A percentile compares a stretch with the other conserved stretches of the same genome.
phyloP scores from a whole-genome alignment of 2,888 invertebrate genomes.

The Morpho helenor region DNA sequence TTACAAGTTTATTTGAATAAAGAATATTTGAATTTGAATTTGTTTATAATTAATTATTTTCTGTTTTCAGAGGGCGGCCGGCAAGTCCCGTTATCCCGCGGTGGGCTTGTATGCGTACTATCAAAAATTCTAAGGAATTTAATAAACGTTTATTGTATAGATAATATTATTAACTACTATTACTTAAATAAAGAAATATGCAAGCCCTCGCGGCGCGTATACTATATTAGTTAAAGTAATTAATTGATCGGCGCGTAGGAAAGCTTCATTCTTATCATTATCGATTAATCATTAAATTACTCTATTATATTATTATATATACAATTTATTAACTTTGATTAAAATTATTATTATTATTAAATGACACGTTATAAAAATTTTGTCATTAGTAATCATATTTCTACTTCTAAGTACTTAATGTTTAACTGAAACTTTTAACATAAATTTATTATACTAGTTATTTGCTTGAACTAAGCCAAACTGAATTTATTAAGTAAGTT shows the following conservation, averaged over 20 bases:
- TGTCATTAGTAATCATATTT: conserved; percentile 80
- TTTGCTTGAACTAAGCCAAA: conserved; percentile 80
- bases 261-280: conserved; percentile 81
- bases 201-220: conserved; percentile 77
- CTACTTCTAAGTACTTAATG: conserved; percentile 76
- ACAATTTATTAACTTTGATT: conserved; percentile 80
- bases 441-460: conserved; percentile 79
- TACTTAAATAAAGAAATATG: conserved; percentile 63
- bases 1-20: too few relatives aligned
- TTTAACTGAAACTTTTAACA: conserved; percentile 78
- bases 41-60: not conserved
- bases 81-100: conserved; percentile 44
- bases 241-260: conserved; percentile 80
- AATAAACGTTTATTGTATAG: conserved; percentile 69
- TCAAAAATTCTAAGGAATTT: conserved; percentile 73
- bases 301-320: conserved; percentile 80
- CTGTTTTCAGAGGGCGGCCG: conserved; percentile 49
- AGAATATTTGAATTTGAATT: too few relatives aligned
- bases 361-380: conserved; percentile 79
- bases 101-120: conserved; percentile 61
- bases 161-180: conserved; percentile 70
- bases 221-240: conserved; percentile 84
- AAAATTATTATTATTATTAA: conserved; percentile 77
- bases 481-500: conserved; percentile 80
- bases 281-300: conserved; percentile 79